Evolutionary conservation across 2,113 vertebrate species (phyloP).

Genomic region (Elaphurus davidianus): DNA sequence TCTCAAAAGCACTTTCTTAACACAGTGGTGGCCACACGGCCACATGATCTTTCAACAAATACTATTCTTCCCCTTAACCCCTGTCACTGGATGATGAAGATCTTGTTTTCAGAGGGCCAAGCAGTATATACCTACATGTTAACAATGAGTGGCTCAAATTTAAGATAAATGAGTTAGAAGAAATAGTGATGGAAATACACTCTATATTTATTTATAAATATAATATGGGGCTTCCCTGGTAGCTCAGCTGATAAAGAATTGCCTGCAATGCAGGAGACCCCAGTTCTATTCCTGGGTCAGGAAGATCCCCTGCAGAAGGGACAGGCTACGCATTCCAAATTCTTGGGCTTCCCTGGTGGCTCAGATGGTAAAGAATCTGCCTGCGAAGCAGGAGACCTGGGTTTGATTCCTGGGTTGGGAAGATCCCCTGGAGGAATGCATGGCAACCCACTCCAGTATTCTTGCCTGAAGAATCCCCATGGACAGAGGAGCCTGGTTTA

Average conservation of each 20-base stretch:
- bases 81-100: background rate
- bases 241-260: background rate
- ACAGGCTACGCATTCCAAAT: background rate
- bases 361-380: background rate
- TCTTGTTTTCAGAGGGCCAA: background rate
- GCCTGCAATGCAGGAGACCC: background rate
- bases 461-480: background rate
- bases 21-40: accelerated
- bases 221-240: background rate
- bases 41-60: background rate
- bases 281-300: background rate
- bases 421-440: background rate
- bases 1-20: background rate
- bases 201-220: background rate
- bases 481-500: background rate
- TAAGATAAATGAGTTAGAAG: background rate
- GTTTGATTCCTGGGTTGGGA: background rate
- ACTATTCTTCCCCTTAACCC: background rate
- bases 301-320: background rate
- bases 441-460: background rate
- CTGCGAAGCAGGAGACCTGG: background rate
- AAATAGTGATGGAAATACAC: background rate
- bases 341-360: background rate
- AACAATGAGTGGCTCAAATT: background rate
- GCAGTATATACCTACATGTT: background rate